These are phyloP conservation scores for Oxyura jamaicensis DNA, from an alignment of 2,113 vertebrate species.

Conservation along the genomic window DNA sequence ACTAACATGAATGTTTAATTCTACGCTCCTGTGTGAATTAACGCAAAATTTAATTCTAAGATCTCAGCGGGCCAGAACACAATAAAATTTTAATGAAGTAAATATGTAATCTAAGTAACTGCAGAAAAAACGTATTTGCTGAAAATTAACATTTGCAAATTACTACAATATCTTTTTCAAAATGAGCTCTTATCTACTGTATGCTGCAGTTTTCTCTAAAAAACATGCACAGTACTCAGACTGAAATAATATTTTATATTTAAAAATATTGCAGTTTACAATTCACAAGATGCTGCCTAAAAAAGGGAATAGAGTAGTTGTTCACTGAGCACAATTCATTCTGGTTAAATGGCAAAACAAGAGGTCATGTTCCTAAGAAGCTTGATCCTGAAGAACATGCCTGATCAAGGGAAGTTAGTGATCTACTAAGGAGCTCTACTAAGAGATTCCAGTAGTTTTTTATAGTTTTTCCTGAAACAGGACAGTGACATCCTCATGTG, in stretches of 20 bases:
- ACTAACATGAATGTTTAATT: background rate
- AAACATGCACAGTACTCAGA: background rate
- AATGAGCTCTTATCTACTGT: background rate
- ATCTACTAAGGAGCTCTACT: background rate
- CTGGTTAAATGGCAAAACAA: background rate
- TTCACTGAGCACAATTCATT: background rate
- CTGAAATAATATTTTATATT: background rate
- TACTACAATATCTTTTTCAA: background rate
- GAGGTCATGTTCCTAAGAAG: background rate
- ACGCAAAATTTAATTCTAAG: background rate
- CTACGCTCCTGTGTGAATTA: background rate
- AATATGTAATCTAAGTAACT: background rate
- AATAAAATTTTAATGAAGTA: background rate
- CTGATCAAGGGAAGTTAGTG: background rate
- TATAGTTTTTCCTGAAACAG: background rate
- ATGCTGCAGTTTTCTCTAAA: background rate
- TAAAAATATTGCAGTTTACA: background rate
- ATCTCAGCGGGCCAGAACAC: background rate
- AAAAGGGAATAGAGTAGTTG: background rate
- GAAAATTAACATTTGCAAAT: background rate
- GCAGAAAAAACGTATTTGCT: background rate
- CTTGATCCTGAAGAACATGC: background rate
- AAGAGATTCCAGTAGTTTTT: background rate
- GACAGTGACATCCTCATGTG: background rate
- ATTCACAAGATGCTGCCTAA: background rate